Base-by-base conservation (phyloP, 2,888 invertebrate genomes). In the Ophioninae sp. region DNA sequence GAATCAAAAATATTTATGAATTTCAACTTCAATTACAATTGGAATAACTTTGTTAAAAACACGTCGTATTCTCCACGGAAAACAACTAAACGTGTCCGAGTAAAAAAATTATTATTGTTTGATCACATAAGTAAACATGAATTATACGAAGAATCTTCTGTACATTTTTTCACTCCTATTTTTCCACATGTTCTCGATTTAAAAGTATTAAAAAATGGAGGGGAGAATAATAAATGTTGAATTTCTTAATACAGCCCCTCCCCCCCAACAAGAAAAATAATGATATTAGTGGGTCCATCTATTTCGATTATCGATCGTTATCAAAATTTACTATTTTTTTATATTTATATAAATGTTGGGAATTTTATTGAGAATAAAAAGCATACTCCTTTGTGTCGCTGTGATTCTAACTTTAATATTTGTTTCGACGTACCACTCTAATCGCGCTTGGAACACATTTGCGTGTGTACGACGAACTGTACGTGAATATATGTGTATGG, bases 291-390 rank as follows among this genome's bases (percentile, higher is more conserved):
- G n/a, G n/a, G n/a, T n/a, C 44, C 44, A 44, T 13, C 5, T 44
- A 17, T 17, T 64, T 37, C 57, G 17, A 69, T 69, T 50, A 62
- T 78, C 64, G 69, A 73, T 69, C 69, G 56, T 56, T 13, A 74
- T 74, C 20, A 0, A 41, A n/a, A 17, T 7, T 56, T 21, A 39
- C 41, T n/a, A 17, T 39, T 50, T 65, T 41, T 17, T 6, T 17
- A 21, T 23, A 75, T 78, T 74, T 57, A 41, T 74, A 30, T 79
- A 44, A 70, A 65, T 57, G 50, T 70, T 56, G 64, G 41, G 5
- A n/a, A 7, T 0, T 73, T 64, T 0, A 13, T 7, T 50, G 10
- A 39, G 44, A 37, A 64, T 64, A 30, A 59, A 37, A 23, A 67
- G n/a, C 50, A 76, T 23, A 10, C 17, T 3, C 23, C 37, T 78